A percentile compares a stretch with the other conserved stretches of the same genome.
These are phyloP conservation scores for Rosalia funebris DNA, from an alignment of 2,888 invertebrate genomes.

Conservation along the genomic window DNA sequence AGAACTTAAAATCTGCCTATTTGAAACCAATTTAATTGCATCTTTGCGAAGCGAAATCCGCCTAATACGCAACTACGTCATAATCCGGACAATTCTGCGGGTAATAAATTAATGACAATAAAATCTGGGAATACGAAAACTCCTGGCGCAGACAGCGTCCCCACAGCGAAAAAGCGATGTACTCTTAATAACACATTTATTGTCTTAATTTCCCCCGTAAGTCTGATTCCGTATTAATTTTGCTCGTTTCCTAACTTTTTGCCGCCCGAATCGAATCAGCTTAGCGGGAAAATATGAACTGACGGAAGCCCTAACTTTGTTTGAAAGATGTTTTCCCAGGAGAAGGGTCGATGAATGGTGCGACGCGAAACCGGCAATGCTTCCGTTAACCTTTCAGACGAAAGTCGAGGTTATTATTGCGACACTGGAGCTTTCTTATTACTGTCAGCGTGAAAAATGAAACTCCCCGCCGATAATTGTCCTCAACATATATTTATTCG, in stretches of 20 bases:
- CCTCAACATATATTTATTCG: too few species aligned
- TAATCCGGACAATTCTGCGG: too few species aligned
- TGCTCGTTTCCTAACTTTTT: not conserved
- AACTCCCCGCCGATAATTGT: too few species aligned
- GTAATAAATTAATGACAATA: too few species aligned
- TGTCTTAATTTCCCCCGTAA: constrained; percentile 1
- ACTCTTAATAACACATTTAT: constrained; percentile 3
- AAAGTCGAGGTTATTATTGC: not conserved
- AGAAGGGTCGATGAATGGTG: not conserved
- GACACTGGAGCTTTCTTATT: not conserved
- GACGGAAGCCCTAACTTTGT: not conserved
- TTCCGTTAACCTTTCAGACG: not conserved
- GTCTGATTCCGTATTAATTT: constrained; percentile 8
- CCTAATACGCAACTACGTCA: too few species aligned
- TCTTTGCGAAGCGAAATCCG: too few species aligned
- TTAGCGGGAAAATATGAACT: not conserved
- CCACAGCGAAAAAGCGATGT: too few species aligned
- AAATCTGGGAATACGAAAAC: too few species aligned
- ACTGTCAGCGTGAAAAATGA: too few species aligned
- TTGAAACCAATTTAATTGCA: too few species aligned
- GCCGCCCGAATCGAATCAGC: not conserved
- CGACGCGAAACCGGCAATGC: not conserved
- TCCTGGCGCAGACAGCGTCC: too few species aligned
- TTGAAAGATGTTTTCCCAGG: not conserved
- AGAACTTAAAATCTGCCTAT: too few species aligned